Conservation (phyloP, 2,113 vertebrate genomes). For the Varanus komodoensis region DNA sequence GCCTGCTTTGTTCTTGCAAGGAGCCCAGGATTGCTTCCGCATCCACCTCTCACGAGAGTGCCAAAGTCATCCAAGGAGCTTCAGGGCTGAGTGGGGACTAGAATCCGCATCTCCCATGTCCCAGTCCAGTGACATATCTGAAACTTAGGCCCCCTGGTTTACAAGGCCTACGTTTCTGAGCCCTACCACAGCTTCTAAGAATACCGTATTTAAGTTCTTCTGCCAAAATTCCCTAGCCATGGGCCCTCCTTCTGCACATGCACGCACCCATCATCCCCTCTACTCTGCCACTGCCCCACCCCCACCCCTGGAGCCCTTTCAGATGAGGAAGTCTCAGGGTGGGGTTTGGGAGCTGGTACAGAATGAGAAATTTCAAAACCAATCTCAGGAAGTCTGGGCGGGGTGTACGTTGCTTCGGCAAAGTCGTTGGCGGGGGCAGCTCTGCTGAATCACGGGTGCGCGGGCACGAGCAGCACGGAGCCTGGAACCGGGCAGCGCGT, state of each 20-base stretch:
- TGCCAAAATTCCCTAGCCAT: neutral
- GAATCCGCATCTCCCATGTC: too few species aligned
- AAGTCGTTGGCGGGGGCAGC: neutral
- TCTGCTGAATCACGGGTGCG: conserved; percentile 21
- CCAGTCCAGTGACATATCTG: too few species aligned
- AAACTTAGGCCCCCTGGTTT: neutral
- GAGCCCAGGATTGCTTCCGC: too few species aligned
- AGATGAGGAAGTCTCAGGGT: conserved; percentile 13
- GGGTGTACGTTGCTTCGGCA: neutral
- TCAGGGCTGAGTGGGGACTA: too few species aligned
- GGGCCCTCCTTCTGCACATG: neutral
- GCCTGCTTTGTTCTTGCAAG: too few species aligned
- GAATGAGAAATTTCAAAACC: conserved; percentile 7
- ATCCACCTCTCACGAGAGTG: too few species aligned
- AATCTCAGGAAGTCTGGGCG: conserved; percentile 20
- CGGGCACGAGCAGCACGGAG: neutral
- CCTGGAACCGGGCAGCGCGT: neutral
- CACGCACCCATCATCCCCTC: neutral
- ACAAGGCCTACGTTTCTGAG: neutral
- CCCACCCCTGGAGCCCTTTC: neutral
- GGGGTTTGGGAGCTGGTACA: neutral
- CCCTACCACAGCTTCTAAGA: neutral
- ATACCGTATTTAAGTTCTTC: neutral
- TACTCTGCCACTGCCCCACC: neutral
- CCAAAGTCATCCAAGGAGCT: too few species aligned